These are phyloP conservation scores for Erpornis zantholeuca DNA, from an alignment of 2,113 vertebrate species.

Conservation along the genomic window DNA sequence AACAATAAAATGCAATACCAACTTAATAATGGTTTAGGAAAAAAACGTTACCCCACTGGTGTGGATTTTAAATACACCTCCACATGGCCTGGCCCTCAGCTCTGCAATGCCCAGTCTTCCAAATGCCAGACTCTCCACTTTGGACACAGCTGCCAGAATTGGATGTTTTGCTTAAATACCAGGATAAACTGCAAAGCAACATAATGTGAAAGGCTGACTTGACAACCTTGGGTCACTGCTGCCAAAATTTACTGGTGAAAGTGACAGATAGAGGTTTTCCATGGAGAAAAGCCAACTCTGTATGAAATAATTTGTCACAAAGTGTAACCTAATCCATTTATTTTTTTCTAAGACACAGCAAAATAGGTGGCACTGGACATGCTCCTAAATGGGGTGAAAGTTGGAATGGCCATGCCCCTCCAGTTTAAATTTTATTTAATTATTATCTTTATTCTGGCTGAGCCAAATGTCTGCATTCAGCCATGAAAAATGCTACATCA, in stretches of 20 bases:
- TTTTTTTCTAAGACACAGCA: neutral
- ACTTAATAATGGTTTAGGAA: neutral
- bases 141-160: neutral
- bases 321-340: neutral
- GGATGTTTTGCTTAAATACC: neutral
- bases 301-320: neutral
- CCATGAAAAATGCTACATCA: neutral
- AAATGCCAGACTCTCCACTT: neutral
- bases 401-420: fast-evolving
- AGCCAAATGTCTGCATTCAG: neutral
- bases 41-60: neutral
- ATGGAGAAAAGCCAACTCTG: neutral
- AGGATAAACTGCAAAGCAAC: neutral
- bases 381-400: neutral
- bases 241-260: neutral
- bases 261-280: neutral
- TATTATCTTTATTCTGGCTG: neutral
- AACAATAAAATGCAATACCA: neutral
- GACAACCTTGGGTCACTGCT: neutral
- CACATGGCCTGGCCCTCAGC: fast-evolving
- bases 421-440: neutral
- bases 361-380: neutral
- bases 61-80: neutral
- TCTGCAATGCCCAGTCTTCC: neutral
- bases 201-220: neutral